These are phyloP conservation scores for Lochmaea capreae DNA, from an alignment of 2,888 invertebrate genomes.

Conservation along the genomic window DNA sequence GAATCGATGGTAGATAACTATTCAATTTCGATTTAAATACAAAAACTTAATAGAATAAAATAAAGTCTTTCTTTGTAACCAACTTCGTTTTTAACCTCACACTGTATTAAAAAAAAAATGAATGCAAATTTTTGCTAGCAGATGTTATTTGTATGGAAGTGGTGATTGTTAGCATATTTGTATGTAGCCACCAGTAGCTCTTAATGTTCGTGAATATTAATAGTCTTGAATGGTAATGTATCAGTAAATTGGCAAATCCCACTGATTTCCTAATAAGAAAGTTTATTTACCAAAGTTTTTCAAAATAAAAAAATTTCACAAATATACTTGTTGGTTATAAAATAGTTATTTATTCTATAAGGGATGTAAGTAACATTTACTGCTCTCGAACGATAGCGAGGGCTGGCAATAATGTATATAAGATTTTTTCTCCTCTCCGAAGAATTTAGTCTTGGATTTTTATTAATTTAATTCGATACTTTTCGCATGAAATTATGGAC, in stretches of 20 bases:
- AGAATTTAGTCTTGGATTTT: too few species aligned
- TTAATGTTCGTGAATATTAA: not conserved
- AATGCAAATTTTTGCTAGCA: not conserved
- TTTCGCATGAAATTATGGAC: too few species aligned
- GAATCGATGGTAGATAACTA: too few species aligned
- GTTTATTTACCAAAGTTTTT: not conserved
- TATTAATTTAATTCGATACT: too few species aligned
- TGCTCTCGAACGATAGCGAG: too few species aligned
- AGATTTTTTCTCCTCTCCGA: too few species aligned
- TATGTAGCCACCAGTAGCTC: not conserved
- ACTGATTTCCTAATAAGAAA: slow-evolving; percentile 7
- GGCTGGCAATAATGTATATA: too few species aligned
- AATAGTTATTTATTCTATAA: too few species aligned
- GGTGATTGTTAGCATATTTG: not conserved
- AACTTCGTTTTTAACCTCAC: not conserved
- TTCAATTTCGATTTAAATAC: too few species aligned
- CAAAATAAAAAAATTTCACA: not conserved
- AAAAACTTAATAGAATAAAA: too few species aligned
- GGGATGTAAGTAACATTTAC: too few species aligned
- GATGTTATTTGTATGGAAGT: slow-evolving; percentile 2
- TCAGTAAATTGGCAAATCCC: not conserved
- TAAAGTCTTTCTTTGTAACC: too few species aligned
- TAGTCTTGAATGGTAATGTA: not conserved
- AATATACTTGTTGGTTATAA: not conserved
- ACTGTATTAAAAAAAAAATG: not conserved